These are phyloP conservation scores for Gallinago undulata DNA, from an alignment of 2,113 vertebrate genomes.

Conservation along the genomic window DNA sequence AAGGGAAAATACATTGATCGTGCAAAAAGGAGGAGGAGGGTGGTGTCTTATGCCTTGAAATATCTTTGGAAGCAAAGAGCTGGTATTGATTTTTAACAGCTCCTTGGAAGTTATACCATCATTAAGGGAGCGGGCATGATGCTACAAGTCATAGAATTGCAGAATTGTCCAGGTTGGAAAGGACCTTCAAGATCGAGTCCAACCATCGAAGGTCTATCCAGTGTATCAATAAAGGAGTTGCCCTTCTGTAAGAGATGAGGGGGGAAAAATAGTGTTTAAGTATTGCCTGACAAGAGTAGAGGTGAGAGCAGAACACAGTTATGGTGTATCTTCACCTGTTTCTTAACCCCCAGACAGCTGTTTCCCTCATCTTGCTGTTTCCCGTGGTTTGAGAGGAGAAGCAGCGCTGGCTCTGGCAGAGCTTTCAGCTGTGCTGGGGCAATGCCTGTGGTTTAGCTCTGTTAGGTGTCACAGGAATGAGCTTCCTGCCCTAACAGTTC, in stretches of 20 bases:
- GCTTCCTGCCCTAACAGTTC: neutral
- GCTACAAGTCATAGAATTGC: neutral
- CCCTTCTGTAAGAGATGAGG: neutral
- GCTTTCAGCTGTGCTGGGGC: accelerated
- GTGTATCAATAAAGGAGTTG: neutral
- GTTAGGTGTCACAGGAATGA: neutral
- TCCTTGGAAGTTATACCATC: neutral
- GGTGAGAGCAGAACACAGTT: neutral
- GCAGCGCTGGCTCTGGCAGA: neutral
- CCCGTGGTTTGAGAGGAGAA: neutral
- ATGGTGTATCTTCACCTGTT: neutral
- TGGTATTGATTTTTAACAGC: neutral
- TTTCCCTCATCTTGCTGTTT: neutral
- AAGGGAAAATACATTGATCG: neutral
- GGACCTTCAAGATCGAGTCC: neutral
- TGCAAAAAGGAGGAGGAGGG: neutral
- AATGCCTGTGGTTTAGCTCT: neutral
- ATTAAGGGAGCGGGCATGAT: neutral
- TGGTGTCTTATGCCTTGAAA: neutral
- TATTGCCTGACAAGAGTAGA: neutral
- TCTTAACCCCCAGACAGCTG: neutral
- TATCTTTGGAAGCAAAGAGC: neutral
- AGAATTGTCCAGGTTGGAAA: neutral
- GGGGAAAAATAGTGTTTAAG: neutral
- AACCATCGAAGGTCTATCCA: neutral